Evolutionary conservation across 1,140 invertebrate genomes (phyloP), one percentile per base, ranked within the genome.

Genomic region (Brachionus manjavacas): DNA sequence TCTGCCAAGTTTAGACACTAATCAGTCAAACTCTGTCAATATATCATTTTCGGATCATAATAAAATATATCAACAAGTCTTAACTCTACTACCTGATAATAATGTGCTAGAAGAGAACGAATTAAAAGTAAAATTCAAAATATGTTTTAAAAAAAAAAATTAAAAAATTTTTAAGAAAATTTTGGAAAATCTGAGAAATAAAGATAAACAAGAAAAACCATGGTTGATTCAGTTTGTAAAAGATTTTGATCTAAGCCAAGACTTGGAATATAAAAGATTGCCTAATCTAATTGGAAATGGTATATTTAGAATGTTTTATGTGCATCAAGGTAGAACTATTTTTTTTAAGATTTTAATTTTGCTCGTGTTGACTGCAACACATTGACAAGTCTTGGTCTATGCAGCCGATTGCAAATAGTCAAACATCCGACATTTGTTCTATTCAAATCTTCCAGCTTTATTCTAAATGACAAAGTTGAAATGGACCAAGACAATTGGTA

Each of bases 371-470:
- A 93, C 87, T 94, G 93, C 88, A 90, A 89, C 1, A 88, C 88
- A 86, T 35, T 76, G 11, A 76, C 41, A 9, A 49, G 23, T 49
- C 23, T 49, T 2, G 85, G 88, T 3, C 85, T 92, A 3, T 94
- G 94, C 87, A 87, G 88, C 7, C 87, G 90, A 39, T 86, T 92
- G 12, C 87, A 91, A 85, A 85, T 90, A 66, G 85, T 86, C 64
- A 92, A 92, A 85, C 93, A 93, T 88, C 94, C 93, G 11, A 89
- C 91, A 41, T 93, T 93, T 91, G 91, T 92, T 35, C 90, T 94
- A 14, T 91, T 94, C 85, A 94, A 94, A 87, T 87, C 90, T 25
- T 91, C 91, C 39, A 49, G 72, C 11, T 76, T 28, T 49, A 76
- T 76, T 93, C 93, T 52, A 92, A 92, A 16, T 92, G 93, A 88